phyloP scores from a whole-genome alignment of 64 coral and sea anemone species.

The Pocillopora verrucosa region DNA sequence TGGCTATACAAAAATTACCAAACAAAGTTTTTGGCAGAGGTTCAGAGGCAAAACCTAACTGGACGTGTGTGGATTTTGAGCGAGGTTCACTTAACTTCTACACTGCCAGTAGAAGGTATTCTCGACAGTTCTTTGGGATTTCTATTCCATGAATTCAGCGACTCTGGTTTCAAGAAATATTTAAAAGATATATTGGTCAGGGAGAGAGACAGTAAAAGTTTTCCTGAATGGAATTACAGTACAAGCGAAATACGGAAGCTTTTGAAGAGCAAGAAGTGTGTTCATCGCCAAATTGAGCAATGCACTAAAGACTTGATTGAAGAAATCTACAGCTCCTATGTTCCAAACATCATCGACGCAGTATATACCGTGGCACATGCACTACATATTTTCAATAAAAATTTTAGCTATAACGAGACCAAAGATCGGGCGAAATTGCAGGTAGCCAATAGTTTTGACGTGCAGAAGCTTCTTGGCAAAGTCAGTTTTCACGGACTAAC shows the following conservation, averaged over 20 bases:
- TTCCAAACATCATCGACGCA: conserved; percentile 55
- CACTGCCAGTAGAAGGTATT: background rate
- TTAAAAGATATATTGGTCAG: background rate
- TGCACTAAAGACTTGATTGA: background rate
- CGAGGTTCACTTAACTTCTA: background rate
- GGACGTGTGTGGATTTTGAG: conserved; percentile 12
- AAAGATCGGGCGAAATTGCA: background rate
- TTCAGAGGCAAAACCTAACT: background rate
- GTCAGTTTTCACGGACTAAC: conserved; percentile 34
- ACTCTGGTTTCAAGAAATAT: background rate
- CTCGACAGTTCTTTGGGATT: conserved; percentile 4
- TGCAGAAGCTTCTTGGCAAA: background rate
- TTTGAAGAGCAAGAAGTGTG: background rate
- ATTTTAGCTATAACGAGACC: background rate
- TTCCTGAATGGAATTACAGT: conserved; percentile 31
- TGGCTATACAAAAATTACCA: conserved; percentile 3
- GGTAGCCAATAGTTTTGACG: background rate
- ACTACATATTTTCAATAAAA: conserved; percentile 26
- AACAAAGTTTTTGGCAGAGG: conserved; percentile 9
- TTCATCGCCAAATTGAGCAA: background rate
- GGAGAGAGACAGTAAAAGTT: background rate
- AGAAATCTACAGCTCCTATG: conserved; percentile 32
- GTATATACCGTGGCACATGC: conserved; percentile 71
- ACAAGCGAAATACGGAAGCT: conserved; percentile 7
- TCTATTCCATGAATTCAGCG: background rate